Evolutionary conservation across 2,888 invertebrate species (phyloP).

Genomic region (Chrysina gloriosa): DNA sequence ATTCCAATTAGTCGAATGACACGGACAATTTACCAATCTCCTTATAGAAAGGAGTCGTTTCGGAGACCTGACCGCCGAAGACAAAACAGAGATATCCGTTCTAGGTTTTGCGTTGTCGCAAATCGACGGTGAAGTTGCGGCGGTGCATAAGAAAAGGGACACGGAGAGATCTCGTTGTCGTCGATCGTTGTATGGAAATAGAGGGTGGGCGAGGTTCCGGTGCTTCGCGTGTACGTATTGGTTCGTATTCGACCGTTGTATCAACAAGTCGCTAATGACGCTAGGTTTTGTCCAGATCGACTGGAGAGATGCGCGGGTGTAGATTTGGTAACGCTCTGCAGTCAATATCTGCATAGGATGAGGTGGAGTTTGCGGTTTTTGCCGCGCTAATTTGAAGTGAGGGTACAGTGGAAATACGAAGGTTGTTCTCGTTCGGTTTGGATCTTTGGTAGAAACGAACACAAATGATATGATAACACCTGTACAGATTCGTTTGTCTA

Average conservation of each 20-base stretch:
- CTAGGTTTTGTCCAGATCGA: background rate
- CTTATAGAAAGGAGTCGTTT: background rate
- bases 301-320: no score
- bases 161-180: background rate
- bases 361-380: no score
- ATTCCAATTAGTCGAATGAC: conserved; percentile 51
- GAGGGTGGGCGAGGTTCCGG: no score
- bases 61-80: conserved; percentile 35
- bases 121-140: conserved; percentile 9
- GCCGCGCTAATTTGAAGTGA: no score
- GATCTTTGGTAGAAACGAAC: no score
- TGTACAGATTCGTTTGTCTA: no score
- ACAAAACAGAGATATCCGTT: conserved; percentile 20
- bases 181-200: conserved; percentile 1
- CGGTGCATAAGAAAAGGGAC: background rate
- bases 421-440: no score
- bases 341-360: no score
- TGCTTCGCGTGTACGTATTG: no score
- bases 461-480: no score
- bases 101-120: conserved; percentile 19
- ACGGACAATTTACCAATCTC: conserved; percentile 48
- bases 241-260: background rate
- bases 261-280: conserved; percentile 14
- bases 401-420: no score
- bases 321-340: no score